Evolutionary conservation across 1,140 invertebrate genomes (phyloP).

Genomic region (Riptortus pedestris): DNA sequence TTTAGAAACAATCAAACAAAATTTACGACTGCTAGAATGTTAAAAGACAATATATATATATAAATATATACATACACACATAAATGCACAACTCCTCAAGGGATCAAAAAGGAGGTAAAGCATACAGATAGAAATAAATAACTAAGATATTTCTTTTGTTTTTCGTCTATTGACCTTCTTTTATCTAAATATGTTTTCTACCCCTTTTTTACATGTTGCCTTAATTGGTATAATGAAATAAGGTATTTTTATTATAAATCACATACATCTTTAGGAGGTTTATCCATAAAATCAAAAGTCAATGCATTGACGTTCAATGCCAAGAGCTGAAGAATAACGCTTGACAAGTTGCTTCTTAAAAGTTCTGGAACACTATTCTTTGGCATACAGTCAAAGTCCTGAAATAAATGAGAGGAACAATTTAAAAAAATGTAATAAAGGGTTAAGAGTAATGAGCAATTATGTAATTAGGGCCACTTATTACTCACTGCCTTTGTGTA

Average conservation of each 20-base stretch:
- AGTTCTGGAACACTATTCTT: conserved; percentile 78
- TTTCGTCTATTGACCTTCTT: no score
- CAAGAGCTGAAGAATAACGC: conserved; percentile 69
- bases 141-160: no score
- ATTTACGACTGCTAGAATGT: no score
- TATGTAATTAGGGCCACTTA: neutral
- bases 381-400: conserved; percentile 57
- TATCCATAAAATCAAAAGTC: conserved; percentile 86
- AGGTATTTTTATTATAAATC: neutral
- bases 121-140: no score
- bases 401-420: conserved; percentile 1
- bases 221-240: no score
- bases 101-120: no score
- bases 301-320: conserved; percentile 70
- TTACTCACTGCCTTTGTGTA: conserved; percentile 47
- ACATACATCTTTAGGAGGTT: conserved; percentile 55
- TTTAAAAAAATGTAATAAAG: neutral
- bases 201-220: no score
- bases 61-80: no score
- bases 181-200: neutral
- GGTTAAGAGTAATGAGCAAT: neutral
- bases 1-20: no score
- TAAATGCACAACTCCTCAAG: no score
- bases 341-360: conserved; percentile 61
- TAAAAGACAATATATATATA: no score